Evolutionary conservation across 30 jellyfish, hydroid and myxozoan species (phyloP), one percentile per base, ranked within the genome.

Genomic region (Cassiopea andromeda): DNA sequence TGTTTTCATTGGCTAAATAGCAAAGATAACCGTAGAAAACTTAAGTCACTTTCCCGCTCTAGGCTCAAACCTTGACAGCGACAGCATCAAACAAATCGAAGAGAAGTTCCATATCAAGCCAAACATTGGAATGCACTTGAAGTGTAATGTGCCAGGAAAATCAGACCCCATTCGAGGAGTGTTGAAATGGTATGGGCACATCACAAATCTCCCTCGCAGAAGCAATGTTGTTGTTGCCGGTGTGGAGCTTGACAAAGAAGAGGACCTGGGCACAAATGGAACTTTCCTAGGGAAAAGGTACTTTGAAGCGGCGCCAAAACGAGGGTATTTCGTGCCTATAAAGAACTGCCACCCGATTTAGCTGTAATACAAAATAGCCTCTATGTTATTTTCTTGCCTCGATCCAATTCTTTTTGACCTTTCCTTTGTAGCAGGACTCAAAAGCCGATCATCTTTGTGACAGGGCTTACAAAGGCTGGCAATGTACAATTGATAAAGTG

Each of bases 251-350:
- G 94, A 89, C 14, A 96, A 90, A 12, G 97, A 88, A 66, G 99
- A 93, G 70, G 99, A 97, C 49, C 95, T 97, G 80, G 99, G 98
- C 15, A 97, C 99, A 0, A 98, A 97, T 73, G 99, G 99, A 7
- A 93, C 99, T 8, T 97, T 97, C 94, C 89, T 97, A 16, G 99
- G 99, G 10, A 92, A 92, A 83, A 79, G 98, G 47, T 97, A 97
- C 70, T 97, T 97, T 70, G 92, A 58, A 48, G 94, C 98, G 7
- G 91, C 97, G 2, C 90, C 94, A 14, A 97, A 93, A 73, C 85
- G 89, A 61, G 99, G 98, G 6, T 97, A 97, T 85, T 97, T 97
- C 64, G 98, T 97, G 13, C 99, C 99, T 46, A 85, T 95, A 50
- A 87, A 88, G 69, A 95, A 95, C 67, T 95, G 99, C 50, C 93